Base-by-base conservation (phyloP, 2,888 invertebrate genomes). In the Allygus modestus region DNA sequence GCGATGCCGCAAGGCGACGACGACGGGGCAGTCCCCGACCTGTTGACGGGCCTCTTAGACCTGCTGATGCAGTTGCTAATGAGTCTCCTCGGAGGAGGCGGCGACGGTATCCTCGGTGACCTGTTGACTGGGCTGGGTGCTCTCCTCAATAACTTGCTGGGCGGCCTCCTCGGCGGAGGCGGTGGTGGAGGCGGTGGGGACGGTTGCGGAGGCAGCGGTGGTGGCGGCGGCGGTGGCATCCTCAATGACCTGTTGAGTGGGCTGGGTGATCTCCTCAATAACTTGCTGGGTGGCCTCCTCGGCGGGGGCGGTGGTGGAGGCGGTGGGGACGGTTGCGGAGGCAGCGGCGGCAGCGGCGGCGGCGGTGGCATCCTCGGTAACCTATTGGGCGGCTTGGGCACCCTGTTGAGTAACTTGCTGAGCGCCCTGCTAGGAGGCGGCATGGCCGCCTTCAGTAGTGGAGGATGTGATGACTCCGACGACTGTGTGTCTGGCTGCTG, bases 401-500 rank as follows among this genome's bases (percentile, higher is more conserved):
- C 2, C 9, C 71, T 71, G 28, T 12, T 71, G 37, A 33, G n/a
- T 7, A 71, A 71, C 71, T 20, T 71, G 41, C 71, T 71, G 71
- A 20, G 9, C 4, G 71, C 71, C 20, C 41, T 71, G n/a, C 71
- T 71, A 17, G 71, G 71, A 0, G 71, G 71, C 28, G 71, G 71
- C 0, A 41, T 37, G 41, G 71, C 0, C 26, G 65, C 28, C 9
- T 26, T 26, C 17, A 17, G 4, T 28, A 17, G 20, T 15, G 28
- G 28, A 15, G 65, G 65, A 2, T 65, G 65, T 15, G 65, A 65
- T 28, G 12, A 17, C 17, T 65, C 65, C 0, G 11, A 28, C 28
- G 65, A 65, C 65, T 65, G 65, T 28, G 65, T 65, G 15, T 28
- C 28, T 31, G 65, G 65, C 12, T 65, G 65, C 20, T 65, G 65